Percentiles rank a stretch among this genome's conserved stretches.
phyloP scores from a whole-genome alignment of 92 coral and sea anemone species.

The Porites lobata region DNA sequence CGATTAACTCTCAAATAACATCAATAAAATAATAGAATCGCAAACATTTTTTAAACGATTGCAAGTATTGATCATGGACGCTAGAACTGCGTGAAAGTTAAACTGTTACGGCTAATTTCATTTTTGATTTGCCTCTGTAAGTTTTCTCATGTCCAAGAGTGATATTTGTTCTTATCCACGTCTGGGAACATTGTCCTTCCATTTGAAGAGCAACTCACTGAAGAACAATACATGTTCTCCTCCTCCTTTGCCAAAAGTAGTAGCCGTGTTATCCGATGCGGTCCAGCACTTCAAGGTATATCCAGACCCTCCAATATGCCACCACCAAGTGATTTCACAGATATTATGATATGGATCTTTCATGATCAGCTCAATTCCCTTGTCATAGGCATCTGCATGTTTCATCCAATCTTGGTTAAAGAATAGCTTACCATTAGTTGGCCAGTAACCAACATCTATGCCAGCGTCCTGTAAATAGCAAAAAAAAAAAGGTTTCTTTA shows the following conservation, averaged over 20 bases:
- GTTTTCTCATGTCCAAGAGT: too few species aligned
- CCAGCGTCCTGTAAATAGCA: background rate
- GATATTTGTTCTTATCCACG: too few species aligned
- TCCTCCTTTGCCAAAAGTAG: background rate
- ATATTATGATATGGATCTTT: slow-evolving; percentile 21
- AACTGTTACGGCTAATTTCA: too few species aligned
- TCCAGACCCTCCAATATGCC: background rate
- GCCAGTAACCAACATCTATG: background rate
- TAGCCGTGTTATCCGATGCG: background rate
- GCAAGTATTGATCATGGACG: too few species aligned
- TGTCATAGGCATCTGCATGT: slow-evolving; percentile 37
- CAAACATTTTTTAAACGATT: too few species aligned
- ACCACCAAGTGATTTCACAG: slow-evolving; percentile 36
- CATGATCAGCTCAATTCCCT: slow-evolving; percentile 41
- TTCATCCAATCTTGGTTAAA: background rate
- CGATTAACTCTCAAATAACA: too few species aligned
- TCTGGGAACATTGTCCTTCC: background rate
- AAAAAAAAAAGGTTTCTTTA: background rate
- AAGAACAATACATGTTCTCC: background rate
- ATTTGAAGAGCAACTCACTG: background rate
- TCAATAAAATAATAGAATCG: too few species aligned
- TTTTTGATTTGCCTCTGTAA: too few species aligned
- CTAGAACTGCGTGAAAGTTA: too few species aligned
- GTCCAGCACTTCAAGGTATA: slow-evolving; percentile 1
- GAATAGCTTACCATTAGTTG: background rate